Base-by-base conservation (phyloP, 2,797 vertebrate genomes). In the Anomalospiza imberbis region DNA sequence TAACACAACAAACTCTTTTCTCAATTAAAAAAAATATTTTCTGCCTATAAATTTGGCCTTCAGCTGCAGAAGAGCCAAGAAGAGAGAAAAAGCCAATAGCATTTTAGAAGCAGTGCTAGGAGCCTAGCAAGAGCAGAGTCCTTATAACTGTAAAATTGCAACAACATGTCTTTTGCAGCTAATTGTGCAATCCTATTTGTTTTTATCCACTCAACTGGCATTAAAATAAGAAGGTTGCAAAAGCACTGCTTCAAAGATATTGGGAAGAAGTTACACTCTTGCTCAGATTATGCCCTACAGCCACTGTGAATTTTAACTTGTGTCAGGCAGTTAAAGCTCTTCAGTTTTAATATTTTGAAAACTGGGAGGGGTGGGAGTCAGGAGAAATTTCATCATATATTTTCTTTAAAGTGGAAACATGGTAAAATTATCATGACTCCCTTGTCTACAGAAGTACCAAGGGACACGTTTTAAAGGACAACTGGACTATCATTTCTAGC, bases 41-140 rank as follows among this genome's bases (percentile, higher is more conserved):
- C n/a, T 62, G 3, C 18, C 7, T 50, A 12, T 13, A n/a, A 47
- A 32, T 24, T 36, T 73, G 40, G 6, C 22, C 15, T 83, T 90
- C 62, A 81, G 17, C 32, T 75, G 17, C 28, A 55, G 55, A 58
- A 91, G 36, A 80, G 24, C 32, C 13, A 48, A 44, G n/a, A 54
- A 31, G 15, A 79, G 21, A 77, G 32, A 68, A 68, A 89, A 85
- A 68, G 13, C 20, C 4, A 36, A 5, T 7, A n/a, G 21, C 2
- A 57, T 60, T 65, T 91, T 26, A 84, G 74, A 81, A 81, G 7
- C 22, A 36, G 3, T 57, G 5, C 10, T 61, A 13, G 8, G 17
- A 24, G 6, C 7, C 13, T 32, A 5, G 5, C 0, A 1, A n/a
- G 12, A 81, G 24, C 22, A 48, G 15, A 7, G 4, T 15, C 25